phyloP scores from a whole-genome alignment of 2,888 invertebrate genomes.

The Scaptomyza cyrtandrae region DNA sequence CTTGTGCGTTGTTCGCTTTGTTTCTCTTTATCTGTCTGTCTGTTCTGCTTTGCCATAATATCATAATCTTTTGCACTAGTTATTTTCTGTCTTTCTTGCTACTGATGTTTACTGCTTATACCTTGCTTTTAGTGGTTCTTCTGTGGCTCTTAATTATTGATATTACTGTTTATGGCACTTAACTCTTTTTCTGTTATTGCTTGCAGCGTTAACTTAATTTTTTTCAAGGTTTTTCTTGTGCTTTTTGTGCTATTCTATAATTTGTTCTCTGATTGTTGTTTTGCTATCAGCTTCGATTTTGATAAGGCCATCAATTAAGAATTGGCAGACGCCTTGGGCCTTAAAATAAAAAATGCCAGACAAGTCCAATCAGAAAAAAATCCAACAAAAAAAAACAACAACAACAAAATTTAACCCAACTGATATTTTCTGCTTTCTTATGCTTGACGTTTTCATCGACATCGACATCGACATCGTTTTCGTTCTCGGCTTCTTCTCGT shows the following conservation, averaged over 20 bases:
- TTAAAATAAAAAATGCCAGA: not conserved
- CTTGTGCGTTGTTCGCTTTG: conserved; percentile 8
- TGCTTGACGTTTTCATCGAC: conserved; percentile 3
- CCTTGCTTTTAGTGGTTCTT: conserved; percentile 1
- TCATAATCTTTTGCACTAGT: conserved; percentile 28
- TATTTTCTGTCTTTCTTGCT: conserved; percentile 11
- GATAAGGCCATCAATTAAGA: conserved; percentile 28
- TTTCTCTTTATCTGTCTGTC: conserved; percentile 22
- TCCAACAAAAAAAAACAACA: not conserved
- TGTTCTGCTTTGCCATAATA: too few relatives aligned
- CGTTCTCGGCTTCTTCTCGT: not conserved
- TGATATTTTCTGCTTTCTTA: conserved; percentile 7
- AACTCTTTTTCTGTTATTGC: conserved; percentile 25
- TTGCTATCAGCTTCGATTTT: conserved; percentile 50
- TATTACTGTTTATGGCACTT: conserved; percentile 53
- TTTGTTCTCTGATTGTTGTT: conserved; percentile 52
- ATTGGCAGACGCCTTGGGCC: conserved; percentile 15
- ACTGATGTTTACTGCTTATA: not conserved
- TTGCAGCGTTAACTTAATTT: too few relatives aligned
- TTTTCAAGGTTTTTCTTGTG: conserved; percentile 60
- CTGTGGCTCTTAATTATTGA: conserved; percentile 33
- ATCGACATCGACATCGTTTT: not conserved
- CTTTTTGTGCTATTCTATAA: conserved; percentile 4
- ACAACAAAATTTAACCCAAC: conserved; percentile 1
- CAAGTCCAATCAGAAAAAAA: conserved; percentile 1